phyloP scores from a whole-genome alignment of 1,140 invertebrate genomes.

The Ditylenchus dipsaci region DNA sequence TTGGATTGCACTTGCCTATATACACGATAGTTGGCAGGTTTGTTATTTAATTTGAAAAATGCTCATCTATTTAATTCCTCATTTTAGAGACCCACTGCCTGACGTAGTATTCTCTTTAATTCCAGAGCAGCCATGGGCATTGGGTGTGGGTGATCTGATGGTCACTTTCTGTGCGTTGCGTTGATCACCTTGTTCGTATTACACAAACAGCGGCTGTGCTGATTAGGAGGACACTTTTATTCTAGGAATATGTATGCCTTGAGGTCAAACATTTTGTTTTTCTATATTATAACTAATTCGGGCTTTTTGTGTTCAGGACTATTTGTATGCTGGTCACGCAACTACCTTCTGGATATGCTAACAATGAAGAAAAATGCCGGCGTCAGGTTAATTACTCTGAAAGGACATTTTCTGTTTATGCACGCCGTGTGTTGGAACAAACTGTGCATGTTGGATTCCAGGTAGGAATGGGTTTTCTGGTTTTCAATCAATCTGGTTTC shows the following conservation, averaged over 20 bases:
- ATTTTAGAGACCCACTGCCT: conserved; percentile 42
- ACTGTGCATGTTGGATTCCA: conserved; percentile 40
- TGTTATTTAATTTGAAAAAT: conserved; percentile 12
- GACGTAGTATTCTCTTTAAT: conserved; percentile 51
- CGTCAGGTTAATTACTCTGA: conserved; percentile 19
- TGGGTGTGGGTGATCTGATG: conserved; percentile 46
- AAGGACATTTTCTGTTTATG: conserved; percentile 25
- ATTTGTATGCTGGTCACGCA: conserved; percentile 38
- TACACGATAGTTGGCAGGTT: conserved; percentile 54
- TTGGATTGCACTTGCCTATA: conserved; percentile 53
- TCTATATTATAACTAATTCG: neutral
- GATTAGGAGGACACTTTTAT: conserved; percentile 46
- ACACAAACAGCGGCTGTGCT: conserved; percentile 50
- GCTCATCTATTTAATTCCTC: too few species aligned
- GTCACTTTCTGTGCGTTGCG: conserved; percentile 39
- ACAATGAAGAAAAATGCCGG: conserved; percentile 27
- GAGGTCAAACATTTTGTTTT: neutral
- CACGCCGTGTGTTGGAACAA: conserved; percentile 29
- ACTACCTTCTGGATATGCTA: conserved; percentile 37
- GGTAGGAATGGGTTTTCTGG: too few species aligned
- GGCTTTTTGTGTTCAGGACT: conserved; percentile 3
- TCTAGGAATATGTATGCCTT: conserved; percentile 44
- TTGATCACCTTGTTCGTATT: conserved; percentile 46
- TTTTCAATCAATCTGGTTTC: too few species aligned
- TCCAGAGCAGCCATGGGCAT: conserved; percentile 51